Evolutionary conservation across 2,888 invertebrate species (phyloP).

Genomic region (Liopterus haemorrhoidalis): DNA sequence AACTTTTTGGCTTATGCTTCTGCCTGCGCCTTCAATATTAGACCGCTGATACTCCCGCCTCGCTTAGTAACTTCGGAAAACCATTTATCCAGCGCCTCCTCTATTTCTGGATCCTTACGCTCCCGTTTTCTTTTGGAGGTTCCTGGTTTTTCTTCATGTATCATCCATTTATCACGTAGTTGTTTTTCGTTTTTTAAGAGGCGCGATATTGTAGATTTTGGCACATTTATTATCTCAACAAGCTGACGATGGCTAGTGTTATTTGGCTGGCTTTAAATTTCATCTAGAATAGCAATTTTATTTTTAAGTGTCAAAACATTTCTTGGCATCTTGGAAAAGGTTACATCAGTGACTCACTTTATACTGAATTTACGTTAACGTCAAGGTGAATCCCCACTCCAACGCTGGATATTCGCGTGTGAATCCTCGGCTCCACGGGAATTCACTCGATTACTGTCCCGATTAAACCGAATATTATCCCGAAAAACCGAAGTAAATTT

Average conservation of each 20-base stretch:
- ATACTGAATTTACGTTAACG: too few species aligned
- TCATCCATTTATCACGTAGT: slow-evolving; percentile 25
- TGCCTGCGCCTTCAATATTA: slow-evolving; percentile 31
- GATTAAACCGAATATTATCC: too few species aligned
- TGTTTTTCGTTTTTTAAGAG: slow-evolving; percentile 24
- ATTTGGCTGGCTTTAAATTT: slow-evolving; percentile 27
- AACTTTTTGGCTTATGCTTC: slow-evolving; percentile 32
- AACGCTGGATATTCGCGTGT: too few species aligned
- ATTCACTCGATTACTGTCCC: too few species aligned
- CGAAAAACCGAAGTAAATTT: too few species aligned
- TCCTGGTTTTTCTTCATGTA: slow-evolving; percentile 25
- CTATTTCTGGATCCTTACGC: slow-evolving; percentile 31
- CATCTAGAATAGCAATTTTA: slow-evolving; percentile 28
- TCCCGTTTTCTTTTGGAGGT: slow-evolving; percentile 32
- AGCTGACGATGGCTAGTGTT: slow-evolving; percentile 24
- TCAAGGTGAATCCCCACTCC: too few species aligned
- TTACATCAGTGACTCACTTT: too few species aligned
- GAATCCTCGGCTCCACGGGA: too few species aligned
- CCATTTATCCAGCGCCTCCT: slow-evolving; percentile 33
- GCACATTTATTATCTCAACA: slow-evolving; percentile 26
- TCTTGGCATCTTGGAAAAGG: slow-evolving; percentile 26
- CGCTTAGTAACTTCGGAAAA: slow-evolving; percentile 26
- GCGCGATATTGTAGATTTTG: slow-evolving; percentile 29
- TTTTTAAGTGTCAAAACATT: slow-evolving; percentile 24
- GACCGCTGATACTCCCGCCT: slow-evolving; percentile 26